A percentile compares a stretch with the other conserved stretches of the same genome.
phyloP scores from a whole-genome alignment of 2,888 invertebrate species.

The Drosophila kambysellisi region DNA sequence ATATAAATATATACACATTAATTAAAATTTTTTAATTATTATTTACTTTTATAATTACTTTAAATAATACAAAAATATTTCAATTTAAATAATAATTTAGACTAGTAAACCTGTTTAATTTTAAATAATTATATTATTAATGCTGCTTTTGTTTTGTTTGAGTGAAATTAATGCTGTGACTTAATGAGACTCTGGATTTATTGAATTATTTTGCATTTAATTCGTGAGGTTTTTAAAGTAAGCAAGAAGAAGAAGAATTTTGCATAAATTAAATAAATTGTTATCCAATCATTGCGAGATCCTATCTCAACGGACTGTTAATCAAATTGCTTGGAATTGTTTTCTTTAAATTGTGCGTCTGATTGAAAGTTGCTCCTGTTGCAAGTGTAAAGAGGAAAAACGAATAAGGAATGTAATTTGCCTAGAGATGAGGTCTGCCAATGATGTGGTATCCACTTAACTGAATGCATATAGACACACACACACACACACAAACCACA shows the following conservation, averaged over 20 bases:
- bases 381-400: conserved; percentile 7
- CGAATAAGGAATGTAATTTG: conserved; percentile 39
- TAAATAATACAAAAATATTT: too few species aligned
- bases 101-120: not conserved
- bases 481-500: not conserved
- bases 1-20: too few species aligned
- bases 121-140: not conserved
- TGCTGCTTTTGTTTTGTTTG: not conserved
- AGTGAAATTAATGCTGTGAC: not conserved
- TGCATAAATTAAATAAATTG: not conserved
- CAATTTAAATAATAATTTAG: too few species aligned
- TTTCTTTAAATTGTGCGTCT: conserved; percentile 3
- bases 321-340: not conserved
- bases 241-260: not conserved
- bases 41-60: not conserved
- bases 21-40: not conserved
- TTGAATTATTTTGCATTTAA: not conserved
- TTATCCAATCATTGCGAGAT: not conserved
- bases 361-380: conserved; percentile 19
- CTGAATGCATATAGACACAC: conserved; percentile 3
- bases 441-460: conserved; percentile 16
- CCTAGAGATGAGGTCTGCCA: conserved; percentile 23
- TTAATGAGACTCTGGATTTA: not conserved
- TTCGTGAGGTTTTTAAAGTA: not conserved
- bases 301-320: not conserved